Conservation (phyloP, 2,113 vertebrate genomes). For the Protobothrops mucrosquamatus region DNA sequence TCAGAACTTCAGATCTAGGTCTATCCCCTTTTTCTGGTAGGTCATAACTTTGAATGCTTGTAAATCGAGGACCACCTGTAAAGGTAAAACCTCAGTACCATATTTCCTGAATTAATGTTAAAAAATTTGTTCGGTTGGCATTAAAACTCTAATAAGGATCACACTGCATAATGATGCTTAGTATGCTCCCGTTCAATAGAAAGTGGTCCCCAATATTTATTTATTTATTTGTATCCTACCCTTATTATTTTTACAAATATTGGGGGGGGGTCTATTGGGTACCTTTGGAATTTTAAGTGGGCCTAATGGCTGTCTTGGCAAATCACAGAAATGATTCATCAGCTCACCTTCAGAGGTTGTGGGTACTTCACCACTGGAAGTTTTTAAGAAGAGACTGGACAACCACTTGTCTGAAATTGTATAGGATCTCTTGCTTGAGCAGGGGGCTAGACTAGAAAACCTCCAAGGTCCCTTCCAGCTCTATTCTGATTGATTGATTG, state of each 20-base stretch:
- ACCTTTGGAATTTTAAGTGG: not conserved
- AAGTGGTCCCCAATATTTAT: not conserved
- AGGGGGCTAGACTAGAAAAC: not conserved
- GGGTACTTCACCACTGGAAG: not conserved
- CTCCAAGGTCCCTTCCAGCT: not conserved
- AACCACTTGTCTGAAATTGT: not conserved
- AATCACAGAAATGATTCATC: not conserved
- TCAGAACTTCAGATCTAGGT: not conserved
- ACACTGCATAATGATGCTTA: not conserved
- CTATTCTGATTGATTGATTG: not conserved
- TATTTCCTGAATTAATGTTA: not conserved
- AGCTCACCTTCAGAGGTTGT: not conserved
- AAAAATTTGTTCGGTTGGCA: not conserved
- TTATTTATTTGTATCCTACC: not conserved
- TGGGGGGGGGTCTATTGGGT: not conserved
- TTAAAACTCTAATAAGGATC: not conserved
- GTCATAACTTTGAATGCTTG: not conserved
- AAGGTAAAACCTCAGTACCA: not conserved
- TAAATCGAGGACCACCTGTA: not conserved
- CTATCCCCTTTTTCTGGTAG: not conserved
- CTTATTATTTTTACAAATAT: not conserved
- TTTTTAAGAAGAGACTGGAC: not conserved
- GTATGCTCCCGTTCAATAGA: not conserved
- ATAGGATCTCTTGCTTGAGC: not conserved
- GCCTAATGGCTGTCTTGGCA: not conserved